phyloP scores from a whole-genome alignment of 2,797 vertebrate species.

The Pangasius mekongensis region DNA sequence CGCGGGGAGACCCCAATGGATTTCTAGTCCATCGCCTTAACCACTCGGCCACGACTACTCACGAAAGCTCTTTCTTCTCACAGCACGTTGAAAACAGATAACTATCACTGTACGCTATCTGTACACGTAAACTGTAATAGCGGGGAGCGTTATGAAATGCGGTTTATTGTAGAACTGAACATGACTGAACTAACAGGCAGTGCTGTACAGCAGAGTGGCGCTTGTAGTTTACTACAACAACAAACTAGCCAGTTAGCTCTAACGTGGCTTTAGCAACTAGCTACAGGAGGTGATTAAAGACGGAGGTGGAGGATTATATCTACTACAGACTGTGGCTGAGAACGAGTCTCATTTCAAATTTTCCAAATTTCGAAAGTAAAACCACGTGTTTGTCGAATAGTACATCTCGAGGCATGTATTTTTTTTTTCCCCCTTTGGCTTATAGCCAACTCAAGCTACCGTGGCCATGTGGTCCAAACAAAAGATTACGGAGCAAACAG shows the following conservation, averaged over 20 bases:
- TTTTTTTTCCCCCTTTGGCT: not conserved
- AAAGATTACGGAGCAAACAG: not conserved
- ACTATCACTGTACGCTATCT: no score
- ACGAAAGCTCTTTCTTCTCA: accelerated
- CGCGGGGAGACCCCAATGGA: conserved; percentile 74
- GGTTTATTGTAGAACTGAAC: not conserved
- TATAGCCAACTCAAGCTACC: not conserved
- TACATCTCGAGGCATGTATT: not conserved
- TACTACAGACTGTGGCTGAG: not conserved
- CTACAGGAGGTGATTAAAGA: not conserved
- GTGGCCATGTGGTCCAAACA: conserved; percentile 4
- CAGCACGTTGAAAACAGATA: no score
- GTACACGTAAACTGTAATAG: no score
- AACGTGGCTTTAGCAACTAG: not conserved
- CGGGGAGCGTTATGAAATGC: not conserved
- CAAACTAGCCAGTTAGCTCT: no score
- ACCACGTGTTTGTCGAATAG: not conserved
- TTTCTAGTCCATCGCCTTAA: conserved; percentile 76
- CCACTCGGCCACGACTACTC: conserved; percentile 72
- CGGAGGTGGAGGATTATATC: not conserved
- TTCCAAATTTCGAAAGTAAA: not conserved
- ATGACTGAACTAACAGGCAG: not conserved
- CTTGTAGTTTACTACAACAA: no score
- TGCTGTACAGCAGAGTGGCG: not conserved
- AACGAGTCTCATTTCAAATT: not conserved